Evolutionary conservation across 2,888 invertebrate genomes (phyloP).

Genomic region (Drosophila mimetica): DNA sequence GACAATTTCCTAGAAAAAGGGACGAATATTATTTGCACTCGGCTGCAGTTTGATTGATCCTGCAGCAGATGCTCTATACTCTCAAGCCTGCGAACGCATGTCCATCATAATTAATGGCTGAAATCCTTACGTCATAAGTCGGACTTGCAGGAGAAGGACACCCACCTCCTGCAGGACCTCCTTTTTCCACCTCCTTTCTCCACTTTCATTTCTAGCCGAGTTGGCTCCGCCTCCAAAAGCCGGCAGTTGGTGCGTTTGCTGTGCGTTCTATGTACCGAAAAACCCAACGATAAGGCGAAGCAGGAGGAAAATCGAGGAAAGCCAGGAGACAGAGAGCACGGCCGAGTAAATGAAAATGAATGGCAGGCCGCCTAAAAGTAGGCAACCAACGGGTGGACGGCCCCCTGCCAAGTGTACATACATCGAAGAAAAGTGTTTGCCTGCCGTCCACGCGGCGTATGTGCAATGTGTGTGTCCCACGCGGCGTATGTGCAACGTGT

Average conservation of each 20-base stretch:
- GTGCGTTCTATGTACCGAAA: slow-evolving; percentile 70
- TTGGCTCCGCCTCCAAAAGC: slow-evolving; percentile 73
- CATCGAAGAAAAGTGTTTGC: slow-evolving; percentile 36
- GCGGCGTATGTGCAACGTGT: slow-evolving; percentile 32
- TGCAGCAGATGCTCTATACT: slow-evolving; percentile 2
- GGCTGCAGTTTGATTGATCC: slow-evolving; percentile 71
- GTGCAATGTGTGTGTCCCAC: slow-evolving; percentile 36
- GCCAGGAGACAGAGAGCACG: slow-evolving; percentile 26
- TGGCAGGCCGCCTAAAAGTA: slow-evolving; percentile 72
- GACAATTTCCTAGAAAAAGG: slow-evolving; percentile 22
- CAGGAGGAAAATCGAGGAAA: slow-evolving; percentile 20
- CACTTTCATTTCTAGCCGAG: slow-evolving; percentile 20
- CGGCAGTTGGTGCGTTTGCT: slow-evolving; percentile 61
- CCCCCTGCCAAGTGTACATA: slow-evolving; percentile 62
- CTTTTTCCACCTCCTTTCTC: background rate
- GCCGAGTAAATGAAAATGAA: slow-evolving; percentile 71
- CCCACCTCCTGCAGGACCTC: background rate
- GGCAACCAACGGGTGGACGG: slow-evolving; percentile 48
- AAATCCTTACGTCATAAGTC: slow-evolving; percentile 61
- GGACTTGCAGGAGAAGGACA: too few species aligned
- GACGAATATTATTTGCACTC: slow-evolving; percentile 60
- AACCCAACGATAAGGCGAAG: slow-evolving; percentile 66
- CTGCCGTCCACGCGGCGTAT: slow-evolving; percentile 39
- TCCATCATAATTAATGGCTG: slow-evolving; percentile 72
- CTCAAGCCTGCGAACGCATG: slow-evolving; percentile 37